Evolutionary conservation across 2,797 vertebrate genomes (phyloP).

Genomic region (Lophotriccus pileatus): DNA sequence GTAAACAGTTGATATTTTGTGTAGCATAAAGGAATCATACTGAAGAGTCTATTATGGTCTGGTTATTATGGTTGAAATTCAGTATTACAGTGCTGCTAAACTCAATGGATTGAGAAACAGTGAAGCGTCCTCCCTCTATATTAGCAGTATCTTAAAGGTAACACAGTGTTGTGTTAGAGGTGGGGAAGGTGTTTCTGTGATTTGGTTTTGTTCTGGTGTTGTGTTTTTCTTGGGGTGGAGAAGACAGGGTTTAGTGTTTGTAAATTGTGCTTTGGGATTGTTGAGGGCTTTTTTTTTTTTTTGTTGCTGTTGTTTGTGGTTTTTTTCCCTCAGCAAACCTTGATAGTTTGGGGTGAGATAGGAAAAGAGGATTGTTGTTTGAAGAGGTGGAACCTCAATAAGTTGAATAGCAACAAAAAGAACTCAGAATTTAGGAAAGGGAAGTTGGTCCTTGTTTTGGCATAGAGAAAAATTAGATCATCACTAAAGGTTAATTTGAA

Average conservation of each 20-base stretch:
- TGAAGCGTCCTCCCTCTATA: rapidly evolving
- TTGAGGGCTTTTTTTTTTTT: neutral
- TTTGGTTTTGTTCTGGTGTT: neutral
- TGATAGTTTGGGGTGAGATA: neutral
- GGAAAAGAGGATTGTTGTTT: neutral
- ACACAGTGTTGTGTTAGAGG: neutral
- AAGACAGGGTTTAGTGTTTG: neutral
- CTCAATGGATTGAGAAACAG: neutral
- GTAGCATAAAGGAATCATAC: neutral
- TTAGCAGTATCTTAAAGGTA: neutral
- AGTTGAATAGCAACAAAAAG: neutral
- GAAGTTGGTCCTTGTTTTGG: neutral
- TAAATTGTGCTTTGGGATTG: neutral
- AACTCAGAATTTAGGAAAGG: neutral
- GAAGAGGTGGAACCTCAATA: rapidly evolving
- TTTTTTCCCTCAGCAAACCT: neutral
- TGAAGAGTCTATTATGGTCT: neutral
- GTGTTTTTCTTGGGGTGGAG: neutral
- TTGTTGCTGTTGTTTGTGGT: neutral
- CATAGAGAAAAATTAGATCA: neutral
- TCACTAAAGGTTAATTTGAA: neutral
- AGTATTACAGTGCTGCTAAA: neutral
- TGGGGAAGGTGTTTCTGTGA: neutral
- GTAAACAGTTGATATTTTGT: neutral
- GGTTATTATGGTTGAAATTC: neutral